Base-by-base conservation (phyloP, 2,888 invertebrate species). In the Chironomus tentans region DNA sequence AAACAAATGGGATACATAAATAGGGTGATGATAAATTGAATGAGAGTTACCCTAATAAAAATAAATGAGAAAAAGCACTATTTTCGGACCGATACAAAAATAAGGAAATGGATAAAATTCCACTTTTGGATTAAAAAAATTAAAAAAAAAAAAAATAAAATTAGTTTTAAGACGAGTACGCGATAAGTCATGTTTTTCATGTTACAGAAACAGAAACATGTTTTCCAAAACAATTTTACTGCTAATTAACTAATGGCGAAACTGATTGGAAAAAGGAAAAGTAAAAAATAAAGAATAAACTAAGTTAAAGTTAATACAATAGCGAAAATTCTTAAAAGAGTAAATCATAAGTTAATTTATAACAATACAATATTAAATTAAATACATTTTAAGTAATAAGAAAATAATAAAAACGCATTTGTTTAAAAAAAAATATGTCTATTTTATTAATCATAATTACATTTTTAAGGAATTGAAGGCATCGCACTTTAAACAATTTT, bases 291-390 rank as follows among this genome's bases (percentile, higher is more conserved):
- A 65, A 24, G 65, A 65, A 65, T 24, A 65, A 65, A 18, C 12
- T 24, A 65, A 65, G 21, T 65, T 24, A 65, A 24, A 65, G 24
- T 18, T 71, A 71, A 71, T 48, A 71, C 18, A 71, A 56, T 72
- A 72, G 72, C 62, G 72, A 61, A 72, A 70, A 72, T 72, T 72
- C 50, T 50, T 62, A 72, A 70, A 48, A 46, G 15, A 68, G 38
- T 72, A 72, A 62, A n/a, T 61, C 62, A 24, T 72, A 72, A 72
- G 72, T 72, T 72, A 72, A 72, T 72, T 72, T 72, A 72, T 72
- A 62, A 21, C 21, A 65, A 65, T 21, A 65, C 21, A 65, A 38
- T 38, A 38, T 38, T 38, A 38, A 38, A 24, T 65, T 56, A 56
- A 65, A 65, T 65, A 65, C 65, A 65, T 65, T 65, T 65, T 65